Base-by-base conservation (phyloP, 2,797 vertebrate genomes). In the Orientallactaga sibirica region DNA sequence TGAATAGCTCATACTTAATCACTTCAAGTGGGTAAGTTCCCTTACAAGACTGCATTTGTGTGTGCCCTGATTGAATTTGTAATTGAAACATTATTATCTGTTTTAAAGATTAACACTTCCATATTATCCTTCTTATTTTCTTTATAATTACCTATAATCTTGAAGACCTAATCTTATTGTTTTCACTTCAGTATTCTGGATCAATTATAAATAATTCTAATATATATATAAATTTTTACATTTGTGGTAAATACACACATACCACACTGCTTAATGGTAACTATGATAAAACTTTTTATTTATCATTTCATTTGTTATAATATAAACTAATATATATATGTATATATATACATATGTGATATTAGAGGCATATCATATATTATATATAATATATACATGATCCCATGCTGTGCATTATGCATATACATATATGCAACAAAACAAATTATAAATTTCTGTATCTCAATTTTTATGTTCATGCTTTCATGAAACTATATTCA, bases 111-210 rank as follows among this genome's bases (percentile, higher is more conserved):
- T 55, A 66, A 62, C 81, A 43, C 2, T 22, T 95, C 27, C 81
- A 1, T 92, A 37, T 52, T 62, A 64, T 29, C 71, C 29, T 82
- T 68, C 20, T 67, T 78, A 67, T 61, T 92, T 94, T 83, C 5
- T 79, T 7, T 85, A 22, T 55, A 81, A 83, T 78, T 85, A 58
- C 29, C 80, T 88, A 29, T 86, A 66, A 61, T 88, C 80, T 92
- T 92, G 24, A 86, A 61, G 15, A 75, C 82, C 78, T 78, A 70
- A 85, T 62, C 52, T 62, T 90, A 82, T 27, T 75, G 22, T 61
- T 8, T 88, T 86, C 16, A 41, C 3, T 27, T 94, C 3, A 62
- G 2, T 58, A 68, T 83, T 86, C 48, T 61, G 18, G 27, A 37
- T 83, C n/a, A 27, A 12, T 67, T 77, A 25, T 9, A n/a, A 37